A percentile compares a stretch with the other conserved stretches of the same genome.
These are phyloP conservation scores for Sphyrna mokarran DNA, from an alignment of 2,113 vertebrate species.

Conservation along the genomic window DNA sequence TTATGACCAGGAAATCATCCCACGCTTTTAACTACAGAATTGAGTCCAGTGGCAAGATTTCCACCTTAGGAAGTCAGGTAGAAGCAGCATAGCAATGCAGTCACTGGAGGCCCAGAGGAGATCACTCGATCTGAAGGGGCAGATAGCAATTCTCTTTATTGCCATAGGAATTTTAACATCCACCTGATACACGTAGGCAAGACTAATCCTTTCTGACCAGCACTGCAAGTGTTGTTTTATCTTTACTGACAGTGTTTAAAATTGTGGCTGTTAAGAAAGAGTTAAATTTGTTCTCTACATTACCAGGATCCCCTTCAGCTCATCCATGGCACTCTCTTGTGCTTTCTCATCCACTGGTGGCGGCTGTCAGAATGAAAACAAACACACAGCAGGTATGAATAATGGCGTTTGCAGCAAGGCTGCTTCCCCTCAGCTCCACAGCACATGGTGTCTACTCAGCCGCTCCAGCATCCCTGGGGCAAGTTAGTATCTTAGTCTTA, in stretches of 20 bases:
- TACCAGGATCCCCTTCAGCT: constrained; percentile 70
- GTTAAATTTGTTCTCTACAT: constrained; percentile 18
- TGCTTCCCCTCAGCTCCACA: neutral
- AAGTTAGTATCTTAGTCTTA: neutral
- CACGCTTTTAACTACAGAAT: neutral
- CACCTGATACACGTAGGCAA: neutral
- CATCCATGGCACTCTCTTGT: constrained; percentile 71
- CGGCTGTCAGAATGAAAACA: constrained; percentile 42
- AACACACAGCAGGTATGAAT: neutral
- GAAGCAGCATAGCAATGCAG: neutral
- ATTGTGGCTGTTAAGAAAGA: neutral
- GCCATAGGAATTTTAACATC: neutral
- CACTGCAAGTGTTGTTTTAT: neutral
- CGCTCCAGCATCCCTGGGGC: neutral
- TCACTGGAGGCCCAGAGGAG: neutral
- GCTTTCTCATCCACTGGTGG: constrained; percentile 53
- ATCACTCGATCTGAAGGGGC: neutral
- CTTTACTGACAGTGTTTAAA: neutral
- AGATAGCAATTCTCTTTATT: neutral
- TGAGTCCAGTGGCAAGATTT: neutral
- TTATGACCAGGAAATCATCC: neutral
- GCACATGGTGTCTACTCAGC: neutral
- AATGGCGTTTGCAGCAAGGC: neutral
- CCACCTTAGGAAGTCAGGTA: neutral
- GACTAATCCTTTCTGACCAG: no score